Evolutionary conservation across 2,888 invertebrate genomes (phyloP), one percentile per base, ranked within the genome.

Genomic region (Drosophila quinaria): DNA sequence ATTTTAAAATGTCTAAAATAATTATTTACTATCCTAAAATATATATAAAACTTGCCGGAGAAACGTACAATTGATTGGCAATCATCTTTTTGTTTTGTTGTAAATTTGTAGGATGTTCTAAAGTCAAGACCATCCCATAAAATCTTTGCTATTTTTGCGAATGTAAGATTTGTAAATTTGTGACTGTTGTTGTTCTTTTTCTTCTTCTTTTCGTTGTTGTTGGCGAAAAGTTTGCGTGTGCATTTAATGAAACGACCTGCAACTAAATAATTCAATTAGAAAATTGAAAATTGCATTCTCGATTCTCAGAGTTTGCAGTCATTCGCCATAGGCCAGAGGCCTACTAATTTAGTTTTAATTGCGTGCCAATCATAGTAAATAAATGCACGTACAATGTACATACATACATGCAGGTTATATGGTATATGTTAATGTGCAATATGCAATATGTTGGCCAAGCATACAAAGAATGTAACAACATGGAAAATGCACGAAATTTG

Each of bases 341-440:
- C 89, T 80, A 89, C 87, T 89, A 86, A 86, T 86, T 86, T 80
- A 80, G 87, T 89, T 86, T 90, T 86, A 86, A 86, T 86, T 86
- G 86, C 90, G 83, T 89, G 90, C 81, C 81, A 77, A 74, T 47
- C 51, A 50, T 66, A 79, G 17, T 47, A 51, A 9, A 61, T 22
- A 67, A 60, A 62, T 15, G 31, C 22, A 46, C 19, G 25, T 33
- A 13, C 25, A 31, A 19, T 19, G 19, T 39, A 56, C 10, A 19
- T 56, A 31, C 44, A 44, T 8, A 17, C 46, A 31, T 39, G 17
- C 17, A 19, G 47, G 35, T 13, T 33, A 42, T 33, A 42, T 37
- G 49, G 22, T 47, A 54, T 31, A 19, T 51, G 52, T 59, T 64
- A 64, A 61, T 58, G 54, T 54, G 25, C 25, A 25, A 25, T 25